Evolutionary conservation across 1,140 invertebrate genomes (phyloP).

Genomic region (Coenobita brevimanus): DNA sequence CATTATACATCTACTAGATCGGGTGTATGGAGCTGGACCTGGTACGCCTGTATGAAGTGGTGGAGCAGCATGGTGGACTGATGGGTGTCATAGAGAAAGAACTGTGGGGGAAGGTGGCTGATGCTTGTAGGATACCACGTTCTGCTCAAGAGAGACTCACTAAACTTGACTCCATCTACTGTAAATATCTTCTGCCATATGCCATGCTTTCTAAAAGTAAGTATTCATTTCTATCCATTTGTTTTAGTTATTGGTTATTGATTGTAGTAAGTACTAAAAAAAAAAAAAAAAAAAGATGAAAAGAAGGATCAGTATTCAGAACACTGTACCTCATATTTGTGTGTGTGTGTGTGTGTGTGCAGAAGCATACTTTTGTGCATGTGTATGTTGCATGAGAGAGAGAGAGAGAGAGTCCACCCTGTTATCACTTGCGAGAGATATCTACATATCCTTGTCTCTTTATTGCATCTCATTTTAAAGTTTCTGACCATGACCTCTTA

Average conservation of each 20-base stretch:
- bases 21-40: conserved; percentile 93
- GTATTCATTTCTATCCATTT: conserved; percentile 27
- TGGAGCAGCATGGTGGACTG: conserved; percentile 89
- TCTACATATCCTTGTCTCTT: too few relatives aligned
- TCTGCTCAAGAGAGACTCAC: conserved; percentile 86
- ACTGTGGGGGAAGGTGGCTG: conserved; percentile 91
- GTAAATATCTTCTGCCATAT: conserved; percentile 94
- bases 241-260: background rate
- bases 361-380: too few relatives aligned
- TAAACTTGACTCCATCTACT: conserved; percentile 93
- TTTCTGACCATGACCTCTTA: too few relatives aligned
- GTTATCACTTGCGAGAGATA: too few relatives aligned
- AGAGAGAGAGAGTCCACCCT: too few relatives aligned
- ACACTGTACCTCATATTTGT: too few relatives aligned
- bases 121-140: conserved; percentile 89
- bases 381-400: too few relatives aligned
- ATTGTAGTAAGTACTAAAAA: too few relatives aligned
- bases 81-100: conserved; percentile 93
- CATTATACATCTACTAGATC: conserved; percentile 77
- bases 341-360: too few relatives aligned
- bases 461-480: too few relatives aligned
- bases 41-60: conserved; percentile 87
- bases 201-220: conserved; percentile 85
- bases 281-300: too few relatives aligned
- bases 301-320: too few relatives aligned